Evolutionary conservation across 2,888 invertebrate species (phyloP).

Genomic region (Frankliniella intonsa): DNA sequence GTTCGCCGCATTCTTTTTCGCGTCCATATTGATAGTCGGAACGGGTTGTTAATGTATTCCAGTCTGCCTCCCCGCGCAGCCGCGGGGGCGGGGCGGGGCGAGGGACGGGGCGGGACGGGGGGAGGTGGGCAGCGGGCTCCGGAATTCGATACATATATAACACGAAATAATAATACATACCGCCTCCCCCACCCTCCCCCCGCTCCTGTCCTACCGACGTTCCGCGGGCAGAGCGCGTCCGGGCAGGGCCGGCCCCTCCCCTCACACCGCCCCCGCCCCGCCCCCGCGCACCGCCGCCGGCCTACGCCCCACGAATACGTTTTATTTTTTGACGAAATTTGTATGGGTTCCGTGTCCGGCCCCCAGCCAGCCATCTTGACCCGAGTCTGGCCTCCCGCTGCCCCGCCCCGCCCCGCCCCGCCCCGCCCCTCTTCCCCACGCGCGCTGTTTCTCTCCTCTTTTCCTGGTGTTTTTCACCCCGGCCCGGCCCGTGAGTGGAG

Average conservation of each 20-base stretch:
- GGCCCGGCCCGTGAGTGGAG: too few relatives aligned
- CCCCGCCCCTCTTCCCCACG: not conserved
- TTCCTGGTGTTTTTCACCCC: too few relatives aligned
- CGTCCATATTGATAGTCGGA: constrained; percentile 13
- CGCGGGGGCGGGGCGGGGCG: too few relatives aligned
- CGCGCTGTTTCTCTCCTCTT: not conserved
- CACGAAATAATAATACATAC: not conserved
- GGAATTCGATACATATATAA: constrained; percentile 24
- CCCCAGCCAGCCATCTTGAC: not conserved
- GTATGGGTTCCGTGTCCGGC: constrained; percentile 25
- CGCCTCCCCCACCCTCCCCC: not conserved
- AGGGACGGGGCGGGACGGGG: too few relatives aligned
- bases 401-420: not conserved
- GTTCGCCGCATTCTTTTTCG: constrained; percentile 13
- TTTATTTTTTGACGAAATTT: constrained; percentile 23
- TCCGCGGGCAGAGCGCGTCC: not conserved
- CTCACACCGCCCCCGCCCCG: not conserved
- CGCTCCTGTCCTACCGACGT: not conserved
- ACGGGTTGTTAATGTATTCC: constrained; percentile 26
- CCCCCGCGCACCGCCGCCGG: not conserved
- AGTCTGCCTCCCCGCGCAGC: not conserved
- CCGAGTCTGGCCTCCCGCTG: not conserved
- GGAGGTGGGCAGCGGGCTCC: not conserved
- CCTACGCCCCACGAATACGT: not conserved
- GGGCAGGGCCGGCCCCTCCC: not conserved